These are phyloP conservation scores for Calliopum simillimum DNA, from an alignment of 2,888 invertebrate genomes.

Conservation along the genomic window DNA sequence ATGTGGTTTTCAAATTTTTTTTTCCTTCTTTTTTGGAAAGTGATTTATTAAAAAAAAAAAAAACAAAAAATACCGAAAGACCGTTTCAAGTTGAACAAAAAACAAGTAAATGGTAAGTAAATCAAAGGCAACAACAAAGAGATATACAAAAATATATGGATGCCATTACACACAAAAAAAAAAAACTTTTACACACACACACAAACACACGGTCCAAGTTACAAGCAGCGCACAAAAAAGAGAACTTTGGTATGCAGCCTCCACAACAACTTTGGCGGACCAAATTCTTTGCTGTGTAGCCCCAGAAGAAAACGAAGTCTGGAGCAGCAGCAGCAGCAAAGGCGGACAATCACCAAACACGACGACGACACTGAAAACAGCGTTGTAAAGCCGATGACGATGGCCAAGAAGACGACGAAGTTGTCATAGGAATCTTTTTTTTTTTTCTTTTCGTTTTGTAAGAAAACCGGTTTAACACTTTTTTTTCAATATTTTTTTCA, in stretches of 20 bases:
- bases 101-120: no score
- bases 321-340: conserved; percentile 7
- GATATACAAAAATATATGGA: not conserved
- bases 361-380: not conserved
- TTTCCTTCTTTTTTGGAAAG: no score
- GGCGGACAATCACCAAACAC: not conserved
- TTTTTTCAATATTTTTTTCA: conserved; percentile 4
- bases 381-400: conserved; percentile 13
- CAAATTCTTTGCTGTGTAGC: conserved; percentile 19
- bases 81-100: conserved; percentile 11
- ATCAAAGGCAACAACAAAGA: not conserved
- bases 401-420: conserved; percentile 2
- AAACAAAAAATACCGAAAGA: not conserved
- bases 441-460: not conserved
- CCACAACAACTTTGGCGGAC: not conserved
- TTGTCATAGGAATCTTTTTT: not conserved
- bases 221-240: no score
- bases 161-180: no score
- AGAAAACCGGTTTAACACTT: conserved; percentile 30
- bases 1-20: no score
- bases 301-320: conserved; percentile 9
- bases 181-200: not conserved
- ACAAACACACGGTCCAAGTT: not conserved
- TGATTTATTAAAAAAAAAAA: not conserved
- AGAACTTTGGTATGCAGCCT: conserved; percentile 18